Conservation (phyloP, 2,113 vertebrate species). For the Nothobranchius kuhntae region DNA sequence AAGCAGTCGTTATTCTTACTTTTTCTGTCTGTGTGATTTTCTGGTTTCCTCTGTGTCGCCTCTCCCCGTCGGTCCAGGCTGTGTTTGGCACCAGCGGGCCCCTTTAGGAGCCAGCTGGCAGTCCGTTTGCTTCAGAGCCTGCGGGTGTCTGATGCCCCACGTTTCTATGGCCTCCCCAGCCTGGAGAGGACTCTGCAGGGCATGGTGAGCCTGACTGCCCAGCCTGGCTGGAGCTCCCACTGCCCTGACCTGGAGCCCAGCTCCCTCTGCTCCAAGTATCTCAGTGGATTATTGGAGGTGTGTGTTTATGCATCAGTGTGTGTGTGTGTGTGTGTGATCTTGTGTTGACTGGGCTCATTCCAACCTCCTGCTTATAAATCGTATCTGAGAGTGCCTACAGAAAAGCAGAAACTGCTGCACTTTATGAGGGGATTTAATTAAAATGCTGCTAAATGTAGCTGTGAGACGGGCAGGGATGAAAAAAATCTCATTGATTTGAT, state of each 20-base stretch:
- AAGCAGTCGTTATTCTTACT: no score
- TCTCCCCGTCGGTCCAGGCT: conserved; percentile 75
- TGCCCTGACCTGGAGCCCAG: conserved; percentile 77
- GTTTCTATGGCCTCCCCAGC: conserved; percentile 94
- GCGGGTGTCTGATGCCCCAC: conserved; percentile 88
- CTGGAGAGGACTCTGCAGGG: conserved; percentile 88
- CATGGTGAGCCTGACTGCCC: conserved; percentile 88
- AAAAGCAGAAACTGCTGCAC: conserved; percentile 34
- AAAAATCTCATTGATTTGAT: conserved; percentile 63
- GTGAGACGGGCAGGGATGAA: conserved; percentile 54
- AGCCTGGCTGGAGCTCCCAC: conserved; percentile 88
- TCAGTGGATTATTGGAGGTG: conserved; percentile 91
- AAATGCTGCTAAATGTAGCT: conserved; percentile 56
- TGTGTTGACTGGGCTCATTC: conserved; percentile 23
- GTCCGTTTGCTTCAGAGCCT: conserved; percentile 88
- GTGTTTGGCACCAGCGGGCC: conserved; percentile 81
- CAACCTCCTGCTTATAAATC: conserved; percentile 15
- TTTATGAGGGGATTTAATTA: conserved; percentile 71
- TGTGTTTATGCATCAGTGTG: conserved; percentile 20
- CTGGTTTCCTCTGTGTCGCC: conserved; percentile 16
- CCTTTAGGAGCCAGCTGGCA: conserved; percentile 88
- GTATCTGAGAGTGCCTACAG: conserved; percentile 23
- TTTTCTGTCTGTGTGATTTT: conserved; percentile 18
- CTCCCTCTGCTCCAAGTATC: conserved; percentile 87
- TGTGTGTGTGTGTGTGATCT: conserved; percentile 36